These are phyloP conservation scores for Parapristionchus giblindavisi DNA, from an alignment of 2,888 invertebrate species.

Conservation along the genomic window DNA sequence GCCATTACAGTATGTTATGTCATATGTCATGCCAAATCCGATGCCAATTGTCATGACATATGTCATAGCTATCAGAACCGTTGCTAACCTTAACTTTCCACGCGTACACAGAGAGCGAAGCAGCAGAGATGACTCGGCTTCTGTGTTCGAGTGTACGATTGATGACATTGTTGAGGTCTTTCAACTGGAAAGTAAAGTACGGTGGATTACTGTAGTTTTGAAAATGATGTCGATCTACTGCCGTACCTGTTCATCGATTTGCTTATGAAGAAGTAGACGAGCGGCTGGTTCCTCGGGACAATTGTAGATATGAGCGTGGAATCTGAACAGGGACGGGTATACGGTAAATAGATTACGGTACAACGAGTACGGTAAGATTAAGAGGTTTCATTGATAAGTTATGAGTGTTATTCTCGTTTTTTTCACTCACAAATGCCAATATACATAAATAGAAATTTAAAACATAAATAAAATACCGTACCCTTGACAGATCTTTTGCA, in stretches of 20 bases:
- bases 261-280: conserved; percentile 93
- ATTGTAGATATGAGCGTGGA: conserved; percentile 88
- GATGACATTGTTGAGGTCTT: conserved; percentile 92
- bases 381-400: too few relatives aligned
- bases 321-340: conserved; percentile 71
- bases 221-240: not conserved
- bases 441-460: too few relatives aligned
- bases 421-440: too few relatives aligned
- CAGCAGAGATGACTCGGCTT: conserved; percentile 92
- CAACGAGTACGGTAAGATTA: too few relatives aligned
- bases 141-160: conserved; percentile 97
- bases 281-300: conserved; percentile 96
- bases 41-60: not conserved
- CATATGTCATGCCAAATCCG: not conserved
- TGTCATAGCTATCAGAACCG: not conserved
- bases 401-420: too few relatives aligned
- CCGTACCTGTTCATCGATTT: conserved; percentile 83
- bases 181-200: conserved; percentile 82
- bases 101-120: conserved; percentile 94
- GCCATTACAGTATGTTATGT: too few relatives aligned
- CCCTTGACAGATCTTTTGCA: conserved; percentile 35
- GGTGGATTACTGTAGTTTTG: not conserved
- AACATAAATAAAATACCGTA: too few relatives aligned
- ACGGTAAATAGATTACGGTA: too few relatives aligned
- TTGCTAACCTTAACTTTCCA: conserved; percentile 85